Evolutionary conservation across 1,140 invertebrate species (phyloP), one percentile per base, ranked within the genome.

Genomic region (Orchesella cincta): DNA sequence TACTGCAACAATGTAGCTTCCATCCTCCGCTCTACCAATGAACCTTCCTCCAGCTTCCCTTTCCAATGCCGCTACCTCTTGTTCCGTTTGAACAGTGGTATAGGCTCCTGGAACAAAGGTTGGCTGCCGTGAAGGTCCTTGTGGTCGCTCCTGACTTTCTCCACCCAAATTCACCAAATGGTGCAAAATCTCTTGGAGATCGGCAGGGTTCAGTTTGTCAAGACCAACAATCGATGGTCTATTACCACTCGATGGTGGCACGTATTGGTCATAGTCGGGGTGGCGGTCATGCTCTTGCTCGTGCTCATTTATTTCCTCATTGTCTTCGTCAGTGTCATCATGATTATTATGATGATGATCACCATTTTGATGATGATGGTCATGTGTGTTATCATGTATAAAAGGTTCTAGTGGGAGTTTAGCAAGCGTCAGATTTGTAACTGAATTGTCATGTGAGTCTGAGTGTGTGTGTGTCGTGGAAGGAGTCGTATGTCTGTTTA

Each of bases 131-230:
- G 46, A n/a, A 39, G 75, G 67, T 46, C 62, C 70, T 2, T 46
- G 31, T 26, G 29, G 64, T 31, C 31, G 67, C 16, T 34, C 34
- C 29, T 36, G 71, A n/a, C 73, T 52, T n/a, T 28, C 54, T 35
- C 76, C 81, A 0, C 74, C 78, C 8, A 80, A 3, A 35, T 74
- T 77, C 54, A 79, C 79, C 5, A 82, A 74, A 39, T 80, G 81
- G 52, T 82, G 79, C 0, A 82, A 76, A 16, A 82, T 73, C 29
- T 82, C 81, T 72, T 82, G 74, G 2, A 82, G 64, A 39, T 82
- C 79, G 33, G 78, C 70, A 26, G 79, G 78, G 67, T 76, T 76
- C 2, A 80, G 74, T 74, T 76, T 79, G 67, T 82, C 77, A 8
- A 80, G 75, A 28, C 64, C 46, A 54, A 82, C 72, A n/a, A 80